Conservation (phyloP, 2,797 vertebrate species). For the Danio tinwini region DNA sequence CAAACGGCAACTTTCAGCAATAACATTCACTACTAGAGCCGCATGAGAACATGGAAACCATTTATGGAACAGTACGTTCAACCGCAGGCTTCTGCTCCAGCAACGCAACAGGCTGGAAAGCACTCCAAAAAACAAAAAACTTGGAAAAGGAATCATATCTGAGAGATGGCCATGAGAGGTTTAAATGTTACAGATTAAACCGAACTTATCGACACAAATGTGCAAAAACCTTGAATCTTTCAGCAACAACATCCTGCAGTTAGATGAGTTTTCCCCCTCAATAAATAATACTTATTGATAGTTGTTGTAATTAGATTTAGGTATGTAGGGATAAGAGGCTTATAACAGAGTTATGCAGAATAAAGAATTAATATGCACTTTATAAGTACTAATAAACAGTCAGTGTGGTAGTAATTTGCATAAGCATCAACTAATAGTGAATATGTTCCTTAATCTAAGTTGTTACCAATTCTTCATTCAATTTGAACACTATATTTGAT, state of each 20-base stretch:
- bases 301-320: too few species aligned
- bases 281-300: too few species aligned
- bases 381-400: too few species aligned
- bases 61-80: conserved; percentile 42
- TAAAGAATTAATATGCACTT: too few species aligned
- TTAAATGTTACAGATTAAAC: conserved; percentile 12
- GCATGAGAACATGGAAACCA: conserved; percentile 43
- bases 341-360: too few species aligned
- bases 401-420: too few species aligned
- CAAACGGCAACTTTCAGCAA: conserved; percentile 46
- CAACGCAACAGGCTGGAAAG: conserved; percentile 37
- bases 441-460: too few species aligned
- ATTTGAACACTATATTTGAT: background rate
- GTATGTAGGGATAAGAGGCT: too few species aligned
- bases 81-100: conserved; percentile 36
- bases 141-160: conserved; percentile 35
- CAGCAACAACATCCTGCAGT: background rate
- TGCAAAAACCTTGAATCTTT: background rate
- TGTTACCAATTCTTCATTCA: too few species aligned
- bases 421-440: too few species aligned
- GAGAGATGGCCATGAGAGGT: conserved; percentile 20
- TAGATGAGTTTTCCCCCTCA: too few species aligned
- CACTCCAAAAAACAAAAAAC: conserved; percentile 30
- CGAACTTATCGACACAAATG: background rate
- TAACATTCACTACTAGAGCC: conserved; percentile 48